Conservation (phyloP, 1,140 invertebrate species). For the Panonychus citri region DNA sequence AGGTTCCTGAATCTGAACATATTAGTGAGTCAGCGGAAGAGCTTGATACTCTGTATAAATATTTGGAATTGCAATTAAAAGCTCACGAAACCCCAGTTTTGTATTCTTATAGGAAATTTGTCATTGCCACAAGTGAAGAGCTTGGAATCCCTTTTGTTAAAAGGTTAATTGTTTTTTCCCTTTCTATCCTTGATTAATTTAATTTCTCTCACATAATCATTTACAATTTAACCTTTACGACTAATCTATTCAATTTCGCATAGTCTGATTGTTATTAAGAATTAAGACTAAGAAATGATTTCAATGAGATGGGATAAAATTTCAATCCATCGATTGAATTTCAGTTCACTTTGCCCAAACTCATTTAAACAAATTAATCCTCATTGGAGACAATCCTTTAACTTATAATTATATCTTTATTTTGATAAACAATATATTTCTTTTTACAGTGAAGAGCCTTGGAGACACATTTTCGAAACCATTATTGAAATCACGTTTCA, state of each 20-base stretch:
- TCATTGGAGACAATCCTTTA: too few relatives aligned
- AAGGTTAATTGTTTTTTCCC: constrained; percentile 23
- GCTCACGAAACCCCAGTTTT: constrained; percentile 64
- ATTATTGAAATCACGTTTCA: constrained; percentile 61
- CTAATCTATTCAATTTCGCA: too few relatives aligned
- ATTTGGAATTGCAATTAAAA: constrained; percentile 59
- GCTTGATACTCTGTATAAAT: constrained; percentile 50
- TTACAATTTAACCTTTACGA: too few relatives aligned
- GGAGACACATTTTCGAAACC: constrained; percentile 34
- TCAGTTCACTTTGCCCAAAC: too few relatives aligned
- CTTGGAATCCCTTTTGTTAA: constrained; percentile 46
- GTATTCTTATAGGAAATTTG: constrained; percentile 63
- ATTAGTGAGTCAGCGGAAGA: neutral
- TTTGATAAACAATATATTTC: too few relatives aligned
- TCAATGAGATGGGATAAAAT: too few relatives aligned
- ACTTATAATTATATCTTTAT: too few relatives aligned
- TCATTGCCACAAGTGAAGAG: constrained; percentile 46
- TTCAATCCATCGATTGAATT: too few relatives aligned
- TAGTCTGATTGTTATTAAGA: too few relatives aligned
- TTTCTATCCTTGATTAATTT: neutral
- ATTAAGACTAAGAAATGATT: too few relatives aligned
- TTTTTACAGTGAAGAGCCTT: neutral
- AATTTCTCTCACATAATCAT: neutral
- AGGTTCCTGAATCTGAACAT: too few relatives aligned
- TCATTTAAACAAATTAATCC: too few relatives aligned